These are phyloP conservation scores for Troglohyphantes excavatus DNA, from an alignment of 2,888 invertebrate species.

Conservation along the genomic window DNA sequence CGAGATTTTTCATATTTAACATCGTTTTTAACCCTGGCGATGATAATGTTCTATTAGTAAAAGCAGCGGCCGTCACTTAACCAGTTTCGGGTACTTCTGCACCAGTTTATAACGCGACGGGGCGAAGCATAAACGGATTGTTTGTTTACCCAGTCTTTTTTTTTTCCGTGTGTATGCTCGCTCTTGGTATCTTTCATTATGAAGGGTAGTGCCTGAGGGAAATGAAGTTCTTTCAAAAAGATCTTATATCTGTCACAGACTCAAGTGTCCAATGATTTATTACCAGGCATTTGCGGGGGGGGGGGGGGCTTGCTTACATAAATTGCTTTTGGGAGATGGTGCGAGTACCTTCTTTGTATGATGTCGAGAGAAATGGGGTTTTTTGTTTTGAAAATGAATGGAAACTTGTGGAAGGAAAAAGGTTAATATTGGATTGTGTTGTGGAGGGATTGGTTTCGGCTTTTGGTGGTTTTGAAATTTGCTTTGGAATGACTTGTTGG, in stretches of 20 bases:
- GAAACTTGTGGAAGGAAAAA: neutral
- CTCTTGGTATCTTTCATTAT: slow-evolving; percentile 57
- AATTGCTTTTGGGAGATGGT: slow-evolving; percentile 35
- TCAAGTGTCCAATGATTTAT: slow-evolving; percentile 74
- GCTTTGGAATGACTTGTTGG: neutral
- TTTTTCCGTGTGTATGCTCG: neutral
- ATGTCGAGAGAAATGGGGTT: neutral
- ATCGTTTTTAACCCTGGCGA: slow-evolving; percentile 44
- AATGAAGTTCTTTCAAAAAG: slow-evolving; percentile 72
- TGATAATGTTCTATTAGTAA: slow-evolving; percentile 66
- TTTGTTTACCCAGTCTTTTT: slow-evolving; percentile 10
- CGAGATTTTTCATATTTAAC: slow-evolving; percentile 76
- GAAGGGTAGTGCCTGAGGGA: slow-evolving; percentile 12
- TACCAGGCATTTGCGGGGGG: slow-evolving; percentile 36
- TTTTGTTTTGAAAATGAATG: slow-evolving; percentile 15
- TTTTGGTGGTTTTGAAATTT: neutral
- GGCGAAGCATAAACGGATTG: slow-evolving; percentile 73
- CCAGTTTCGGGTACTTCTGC: slow-evolving; percentile 48
- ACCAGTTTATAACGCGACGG: slow-evolving; percentile 70
- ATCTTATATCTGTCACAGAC: slow-evolving; percentile 73
- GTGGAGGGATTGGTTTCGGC: neutral
- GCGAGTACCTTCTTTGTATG: neutral
- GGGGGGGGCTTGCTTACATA: slow-evolving; percentile 40
- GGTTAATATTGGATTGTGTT: neutral
- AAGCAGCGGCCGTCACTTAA: slow-evolving; percentile 40